A percentile compares a stretch with the other conserved stretches of the same genome.
phyloP scores from a whole-genome alignment of 2,797 vertebrate species.

The Spondyliosoma cantharus region DNA sequence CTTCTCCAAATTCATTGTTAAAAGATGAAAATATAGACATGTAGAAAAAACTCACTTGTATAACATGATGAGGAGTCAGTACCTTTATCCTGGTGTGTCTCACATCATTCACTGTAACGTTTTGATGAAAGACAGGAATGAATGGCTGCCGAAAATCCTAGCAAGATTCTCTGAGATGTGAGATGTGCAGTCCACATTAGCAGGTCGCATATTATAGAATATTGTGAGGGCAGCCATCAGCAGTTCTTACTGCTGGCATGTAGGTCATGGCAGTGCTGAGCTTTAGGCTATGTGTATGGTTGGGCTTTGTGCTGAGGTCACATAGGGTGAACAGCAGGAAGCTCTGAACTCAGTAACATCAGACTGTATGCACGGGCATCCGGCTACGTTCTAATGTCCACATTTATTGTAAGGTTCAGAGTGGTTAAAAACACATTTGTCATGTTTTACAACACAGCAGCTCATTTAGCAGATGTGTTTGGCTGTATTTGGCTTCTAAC shows the following conservation, averaged over 20 bases:
- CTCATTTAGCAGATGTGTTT: neutral
- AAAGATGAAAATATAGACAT: too few species aligned
- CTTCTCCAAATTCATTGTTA: too few species aligned
- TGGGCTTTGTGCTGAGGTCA: conserved; percentile 34
- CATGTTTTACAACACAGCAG: neutral
- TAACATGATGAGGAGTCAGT: neutral
- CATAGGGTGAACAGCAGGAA: conserved; percentile 38
- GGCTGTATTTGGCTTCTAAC: neutral
- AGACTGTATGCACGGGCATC: neutral
- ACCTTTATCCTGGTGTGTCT: neutral
- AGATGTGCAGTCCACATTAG: conserved; percentile 9
- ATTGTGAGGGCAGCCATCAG: neutral
- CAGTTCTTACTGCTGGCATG: conserved; percentile 19
- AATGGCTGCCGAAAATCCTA: conserved; percentile 36
- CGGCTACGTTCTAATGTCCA: neutral
- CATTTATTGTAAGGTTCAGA: neutral
- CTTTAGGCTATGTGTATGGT: conserved; percentile 21
- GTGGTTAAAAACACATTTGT: too few species aligned
- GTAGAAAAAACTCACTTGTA: too few species aligned
- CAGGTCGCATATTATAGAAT: conserved; percentile 18
- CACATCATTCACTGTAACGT: conserved; percentile 5
- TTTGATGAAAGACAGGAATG: conserved; percentile 9
- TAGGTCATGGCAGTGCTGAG: conserved; percentile 44
- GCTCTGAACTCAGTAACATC: neutral
- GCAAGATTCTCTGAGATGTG: conserved; percentile 11